Base-by-base conservation (phyloP, 2,113 vertebrate species). In the Stercorarius parasiticus region DNA sequence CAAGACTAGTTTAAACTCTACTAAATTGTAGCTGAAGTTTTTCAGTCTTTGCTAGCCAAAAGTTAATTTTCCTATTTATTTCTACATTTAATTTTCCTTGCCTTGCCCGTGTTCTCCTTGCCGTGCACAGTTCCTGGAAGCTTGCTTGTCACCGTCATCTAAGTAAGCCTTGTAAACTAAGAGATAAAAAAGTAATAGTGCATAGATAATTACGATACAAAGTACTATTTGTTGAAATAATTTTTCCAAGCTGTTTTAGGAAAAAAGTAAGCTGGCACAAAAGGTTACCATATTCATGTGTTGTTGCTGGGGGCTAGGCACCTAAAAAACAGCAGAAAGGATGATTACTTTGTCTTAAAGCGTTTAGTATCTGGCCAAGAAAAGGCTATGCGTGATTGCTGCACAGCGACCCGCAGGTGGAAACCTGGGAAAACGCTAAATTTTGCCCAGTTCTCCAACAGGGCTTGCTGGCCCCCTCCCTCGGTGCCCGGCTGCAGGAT, bases 401-500 rank as follows among this genome's bases (percentile, higher is more conserved):
- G 36, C 17, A 4, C 29, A 34, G 6, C 2, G 4, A 66, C 6
- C 6, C 0, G 1, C 43, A 45, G 80, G 8, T 25, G 49, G 42
- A 70, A 59, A 69, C 62, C 11, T 13, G 67, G 49, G 6, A 73
- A 84, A 70, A 64, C 14, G n/a, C 13, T 56, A 71, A 73, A 36
- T 82, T 90, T 90, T 50, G 47, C 29, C 45, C 53, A 67, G 71
- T 11, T 59, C n/a, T 71, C 56, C 59, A 8, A 25, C 7, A 47
- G 45, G 29, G 45, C 45, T 73, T 40, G 40, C 47, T 83, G 59
- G 13, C 9, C 20, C 36, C 5, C 3, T 64, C 27, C 42, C 49
- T 81, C 0, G 1, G 18, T 64, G 49, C 62, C 55, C 1, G 1
- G 40, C 18, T 22, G 34, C 9, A 3, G 0, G 17, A 40, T 18